Conservation (phyloP, 2,888 invertebrate species). For the Clistopyga incitator region DNA sequence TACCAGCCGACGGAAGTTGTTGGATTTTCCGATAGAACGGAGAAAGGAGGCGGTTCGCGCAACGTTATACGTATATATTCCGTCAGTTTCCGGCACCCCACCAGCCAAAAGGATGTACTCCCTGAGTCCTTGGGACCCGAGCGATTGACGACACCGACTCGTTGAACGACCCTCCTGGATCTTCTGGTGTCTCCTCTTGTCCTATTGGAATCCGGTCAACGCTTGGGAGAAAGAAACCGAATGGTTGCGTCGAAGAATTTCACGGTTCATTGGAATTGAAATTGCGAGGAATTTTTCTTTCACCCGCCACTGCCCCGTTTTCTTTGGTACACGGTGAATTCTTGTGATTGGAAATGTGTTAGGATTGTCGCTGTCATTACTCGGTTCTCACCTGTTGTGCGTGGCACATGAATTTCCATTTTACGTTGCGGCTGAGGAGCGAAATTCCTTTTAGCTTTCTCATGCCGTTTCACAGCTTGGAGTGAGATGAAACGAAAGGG, state of each 20-base stretch:
- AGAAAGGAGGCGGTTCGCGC: slow-evolving; percentile 19
- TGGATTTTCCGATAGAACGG: slow-evolving; percentile 66
- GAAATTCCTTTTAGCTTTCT: slow-evolving; percentile 43
- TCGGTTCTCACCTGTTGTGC: slow-evolving; percentile 2
- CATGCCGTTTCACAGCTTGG: neutral
- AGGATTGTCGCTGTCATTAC: slow-evolving; percentile 1
- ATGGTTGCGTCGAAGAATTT: slow-evolving; percentile 35
- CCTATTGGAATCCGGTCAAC: slow-evolving; percentile 22
- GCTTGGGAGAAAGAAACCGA: slow-evolving; percentile 7
- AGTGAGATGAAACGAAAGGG: slow-evolving; percentile 31
- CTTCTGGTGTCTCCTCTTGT: neutral
- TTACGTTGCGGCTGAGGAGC: slow-evolving; percentile 31
- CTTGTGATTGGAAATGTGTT: slow-evolving; percentile 29
- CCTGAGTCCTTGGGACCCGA: slow-evolving; percentile 14
- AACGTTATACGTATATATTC: neutral
- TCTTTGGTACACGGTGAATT: slow-evolving; percentile 14
- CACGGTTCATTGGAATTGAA: slow-evolving; percentile 48
- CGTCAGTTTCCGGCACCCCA: slow-evolving; percentile 42
- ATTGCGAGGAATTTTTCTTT: slow-evolving; percentile 30
- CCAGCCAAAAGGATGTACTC: slow-evolving; percentile 23
- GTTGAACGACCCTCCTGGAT: slow-evolving; percentile 12
- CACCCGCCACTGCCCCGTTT: neutral
- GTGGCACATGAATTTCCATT: slow-evolving; percentile 7
- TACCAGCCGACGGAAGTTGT: slow-evolving; percentile 66
- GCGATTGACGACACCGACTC: slow-evolving; percentile 34